Evolutionary conservation across 2,797 vertebrate species (phyloP).

Genomic region (Petrocephalus sullivani): DNA sequence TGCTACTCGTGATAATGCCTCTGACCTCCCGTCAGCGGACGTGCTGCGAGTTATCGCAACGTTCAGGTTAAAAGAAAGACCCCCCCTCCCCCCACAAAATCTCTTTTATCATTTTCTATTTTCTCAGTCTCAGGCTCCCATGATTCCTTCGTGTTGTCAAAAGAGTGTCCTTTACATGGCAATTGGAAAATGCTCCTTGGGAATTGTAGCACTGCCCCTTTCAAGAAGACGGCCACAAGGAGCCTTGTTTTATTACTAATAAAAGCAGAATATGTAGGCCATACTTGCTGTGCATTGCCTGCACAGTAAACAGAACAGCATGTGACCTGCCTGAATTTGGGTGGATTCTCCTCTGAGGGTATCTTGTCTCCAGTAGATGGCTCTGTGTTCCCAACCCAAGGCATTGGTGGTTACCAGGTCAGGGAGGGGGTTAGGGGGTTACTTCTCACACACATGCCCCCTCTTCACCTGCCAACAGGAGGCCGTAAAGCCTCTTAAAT

Average conservation of each 20-base stretch:
- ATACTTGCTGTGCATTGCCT: background rate
- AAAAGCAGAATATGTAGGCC: background rate
- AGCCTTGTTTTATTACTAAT: background rate
- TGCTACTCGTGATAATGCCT: background rate
- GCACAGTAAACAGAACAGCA: background rate
- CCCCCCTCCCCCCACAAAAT: background rate
- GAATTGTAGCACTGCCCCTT: background rate
- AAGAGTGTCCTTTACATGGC: background rate
- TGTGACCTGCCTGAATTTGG: background rate
- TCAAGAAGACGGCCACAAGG: background rate
- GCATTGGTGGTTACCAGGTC: background rate
- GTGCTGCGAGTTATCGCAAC: background rate
- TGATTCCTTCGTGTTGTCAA: background rate
- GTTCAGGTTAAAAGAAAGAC: background rate
- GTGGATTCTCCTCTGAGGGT: background rate
- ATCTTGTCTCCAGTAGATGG: background rate
- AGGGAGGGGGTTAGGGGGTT: background rate
- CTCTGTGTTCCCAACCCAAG: background rate
- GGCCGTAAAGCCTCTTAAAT: background rate
- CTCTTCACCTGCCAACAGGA: background rate
- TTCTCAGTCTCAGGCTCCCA: background rate
- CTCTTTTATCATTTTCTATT: background rate
- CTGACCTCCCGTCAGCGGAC: background rate
- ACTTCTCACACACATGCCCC: background rate
- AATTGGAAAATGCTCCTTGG: background rate